Percentiles rank a stretch among this genome's conserved stretches.
These are phyloP conservation scores for Hycleus phaleratus DNA, from an alignment of 1,140 invertebrate species.

Conservation along the genomic window DNA sequence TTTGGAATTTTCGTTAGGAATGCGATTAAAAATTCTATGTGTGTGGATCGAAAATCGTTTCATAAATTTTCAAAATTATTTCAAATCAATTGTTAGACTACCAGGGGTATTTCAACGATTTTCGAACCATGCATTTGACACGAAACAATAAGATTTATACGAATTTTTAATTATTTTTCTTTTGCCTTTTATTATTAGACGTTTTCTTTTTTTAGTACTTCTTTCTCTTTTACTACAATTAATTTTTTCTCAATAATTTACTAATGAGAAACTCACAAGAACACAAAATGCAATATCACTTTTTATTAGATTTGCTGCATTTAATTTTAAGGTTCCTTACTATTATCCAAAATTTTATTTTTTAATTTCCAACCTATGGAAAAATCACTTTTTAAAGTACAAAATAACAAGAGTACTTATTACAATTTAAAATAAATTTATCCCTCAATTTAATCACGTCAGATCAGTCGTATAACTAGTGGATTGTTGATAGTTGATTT, in stretches of 20 bases:
- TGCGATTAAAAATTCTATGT: slow-evolving; percentile 30
- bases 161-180: slow-evolving; percentile 19
- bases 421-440: not conserved
- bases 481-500: not conserved
- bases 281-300: slow-evolving; percentile 40
- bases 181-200: slow-evolving; percentile 36
- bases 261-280: slow-evolving; percentile 33
- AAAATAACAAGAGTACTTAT: too few species aligned
- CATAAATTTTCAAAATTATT: too few species aligned
- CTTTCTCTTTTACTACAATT: slow-evolving; percentile 13
- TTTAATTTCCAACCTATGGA: too few species aligned
- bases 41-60: slow-evolving; percentile 19
- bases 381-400: not conserved
- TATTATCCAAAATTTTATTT: not conserved
- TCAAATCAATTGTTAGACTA: too few species aligned
- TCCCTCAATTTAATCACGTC: slow-evolving; percentile 18
- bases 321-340: slow-evolving; percentile 25
- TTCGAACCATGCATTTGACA: not conserved
- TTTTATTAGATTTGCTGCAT: slow-evolving; percentile 41
- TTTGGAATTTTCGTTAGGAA: slow-evolving; percentile 25
- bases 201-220: slow-evolving; percentile 29
- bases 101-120: not conserved
- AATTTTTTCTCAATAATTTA: slow-evolving; percentile 16
- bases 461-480: slow-evolving; percentile 34
- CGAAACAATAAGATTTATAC: too few species aligned